A percentile compares a stretch with the other conserved stretches of the same genome.
Evolutionary conservation across 2,797 vertebrate genomes (phyloP).

Genomic region (Chiloscyllium punctatum): DNA sequence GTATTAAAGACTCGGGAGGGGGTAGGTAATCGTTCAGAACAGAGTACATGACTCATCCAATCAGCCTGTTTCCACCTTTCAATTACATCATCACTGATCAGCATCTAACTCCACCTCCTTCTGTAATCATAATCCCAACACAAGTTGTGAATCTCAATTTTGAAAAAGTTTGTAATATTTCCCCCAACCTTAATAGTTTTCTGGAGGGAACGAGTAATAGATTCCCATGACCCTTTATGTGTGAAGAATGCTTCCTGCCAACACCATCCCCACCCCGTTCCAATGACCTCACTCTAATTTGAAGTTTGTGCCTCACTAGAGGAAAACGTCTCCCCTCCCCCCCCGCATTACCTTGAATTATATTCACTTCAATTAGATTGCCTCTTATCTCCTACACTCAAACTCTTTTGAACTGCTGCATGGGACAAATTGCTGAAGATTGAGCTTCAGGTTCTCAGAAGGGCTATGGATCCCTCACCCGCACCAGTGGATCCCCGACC

Average conservation of each 20-base stretch:
- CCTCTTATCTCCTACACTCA: background rate
- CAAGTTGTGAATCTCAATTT: background rate
- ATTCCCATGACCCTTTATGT: background rate
- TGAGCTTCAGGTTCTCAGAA: background rate
- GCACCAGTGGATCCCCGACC: background rate
- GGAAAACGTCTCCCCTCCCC: background rate
- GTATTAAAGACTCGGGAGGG: too few relatives aligned
- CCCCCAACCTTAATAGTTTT: background rate
- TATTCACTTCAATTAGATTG: background rate
- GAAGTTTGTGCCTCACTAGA: background rate
- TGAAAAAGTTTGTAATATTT: too few relatives aligned
- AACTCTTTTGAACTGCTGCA: background rate
- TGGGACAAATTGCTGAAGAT: background rate
- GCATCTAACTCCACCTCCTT: background rate
- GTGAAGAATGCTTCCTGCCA: background rate
- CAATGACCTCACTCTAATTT: background rate
- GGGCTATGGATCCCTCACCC: background rate
- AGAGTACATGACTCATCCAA: background rate
- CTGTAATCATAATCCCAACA: background rate
- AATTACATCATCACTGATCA: background rate
- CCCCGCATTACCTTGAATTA: background rate
- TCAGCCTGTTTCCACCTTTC: background rate
- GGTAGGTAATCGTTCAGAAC: background rate
- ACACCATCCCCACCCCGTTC: background rate
- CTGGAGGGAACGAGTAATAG: too few relatives aligned